Evolutionary conservation across 2,888 invertebrate species (phyloP).

Genomic region (Phengaris alcon): DNA sequence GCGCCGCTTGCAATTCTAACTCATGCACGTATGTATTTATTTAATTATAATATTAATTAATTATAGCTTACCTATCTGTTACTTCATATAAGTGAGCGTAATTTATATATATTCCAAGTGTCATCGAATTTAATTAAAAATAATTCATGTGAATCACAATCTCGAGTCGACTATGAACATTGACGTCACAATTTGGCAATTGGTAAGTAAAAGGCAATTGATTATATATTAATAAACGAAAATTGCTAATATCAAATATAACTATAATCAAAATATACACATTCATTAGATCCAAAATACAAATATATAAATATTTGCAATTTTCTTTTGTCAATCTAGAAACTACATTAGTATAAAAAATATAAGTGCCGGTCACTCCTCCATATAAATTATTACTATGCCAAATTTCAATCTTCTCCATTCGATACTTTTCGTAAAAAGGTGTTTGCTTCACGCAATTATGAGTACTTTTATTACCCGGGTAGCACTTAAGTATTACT

Average conservation of each 20-base stretch:
- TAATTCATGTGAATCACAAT: conserved; percentile 9
- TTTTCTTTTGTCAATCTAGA: too few species aligned
- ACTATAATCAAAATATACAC: not conserved
- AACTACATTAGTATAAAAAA: too few species aligned
- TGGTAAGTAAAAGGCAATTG: too few species aligned
- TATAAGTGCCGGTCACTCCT: too few species aligned
- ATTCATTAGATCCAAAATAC: not conserved
- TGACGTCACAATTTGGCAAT: not conserved
- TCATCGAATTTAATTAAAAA: conserved; percentile 2
- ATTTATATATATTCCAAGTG: conserved; percentile 4
- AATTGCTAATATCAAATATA: not conserved
- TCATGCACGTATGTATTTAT: not conserved
- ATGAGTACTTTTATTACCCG: not conserved
- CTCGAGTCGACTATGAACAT: not conserved
- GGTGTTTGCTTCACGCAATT: not conserved
- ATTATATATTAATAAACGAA: not conserved
- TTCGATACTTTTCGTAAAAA: too few species aligned
- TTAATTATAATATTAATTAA: not conserved
- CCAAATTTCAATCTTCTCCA: too few species aligned
- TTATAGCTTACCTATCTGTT: not conserved
- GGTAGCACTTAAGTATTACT: not conserved
- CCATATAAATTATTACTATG: too few species aligned
- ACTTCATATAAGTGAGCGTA: not conserved
- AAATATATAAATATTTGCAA: too few species aligned
- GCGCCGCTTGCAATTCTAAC: too few species aligned